phyloP scores from a whole-genome alignment of 2,113 vertebrate genomes.

The Chaetodon trifascialis region DNA sequence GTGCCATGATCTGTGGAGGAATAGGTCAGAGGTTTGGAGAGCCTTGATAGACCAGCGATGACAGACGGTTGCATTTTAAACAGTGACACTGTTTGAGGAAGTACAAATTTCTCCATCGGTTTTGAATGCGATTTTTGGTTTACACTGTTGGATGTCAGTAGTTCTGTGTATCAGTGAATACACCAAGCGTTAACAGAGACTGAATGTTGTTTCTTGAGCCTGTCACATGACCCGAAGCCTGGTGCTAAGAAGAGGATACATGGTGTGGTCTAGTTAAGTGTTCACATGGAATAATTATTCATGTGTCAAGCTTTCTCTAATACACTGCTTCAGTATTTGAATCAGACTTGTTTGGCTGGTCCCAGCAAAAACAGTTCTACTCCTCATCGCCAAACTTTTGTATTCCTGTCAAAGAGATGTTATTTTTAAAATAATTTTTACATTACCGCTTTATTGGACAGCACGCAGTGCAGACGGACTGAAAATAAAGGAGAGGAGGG shows the following conservation, averaged over 20 bases:
- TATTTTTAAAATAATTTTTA: conserved; percentile 66
- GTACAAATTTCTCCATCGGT: not conserved
- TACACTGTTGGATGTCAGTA: conserved; percentile 15
- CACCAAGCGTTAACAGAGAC: conserved; percentile 35
- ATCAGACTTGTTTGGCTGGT: conserved; percentile 78
- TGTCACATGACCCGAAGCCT: conserved; percentile 50
- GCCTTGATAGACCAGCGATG: conserved; percentile 1
- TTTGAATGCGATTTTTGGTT: conserved; percentile 10
- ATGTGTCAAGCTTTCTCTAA: conserved; percentile 42
- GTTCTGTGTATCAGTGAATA: conserved; percentile 22
- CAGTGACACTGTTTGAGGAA: conserved; percentile 35
- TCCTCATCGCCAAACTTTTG: conserved; percentile 71
- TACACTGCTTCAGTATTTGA: conserved; percentile 46
- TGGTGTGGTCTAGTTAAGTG: conserved; percentile 16
- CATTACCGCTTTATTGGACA: conserved; percentile 43
- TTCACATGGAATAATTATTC: conserved; percentile 15
- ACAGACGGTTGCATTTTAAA: conserved; percentile 37
- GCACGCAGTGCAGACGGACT: conserved; percentile 13
- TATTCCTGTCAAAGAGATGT: conserved; percentile 58
- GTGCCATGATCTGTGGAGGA: conserved; percentile 52
- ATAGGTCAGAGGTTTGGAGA: conserved; percentile 3
- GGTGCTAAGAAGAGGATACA: conserved; percentile 57
- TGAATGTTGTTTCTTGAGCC: conserved; percentile 62
- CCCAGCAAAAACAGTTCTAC: conserved; percentile 62
- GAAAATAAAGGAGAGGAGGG: not conserved